Evolutionary conservation across 2,888 invertebrate genomes (phyloP), one percentile per base, ranked within the genome.

Genomic region (Dasysyrphus albostriatus): DNA sequence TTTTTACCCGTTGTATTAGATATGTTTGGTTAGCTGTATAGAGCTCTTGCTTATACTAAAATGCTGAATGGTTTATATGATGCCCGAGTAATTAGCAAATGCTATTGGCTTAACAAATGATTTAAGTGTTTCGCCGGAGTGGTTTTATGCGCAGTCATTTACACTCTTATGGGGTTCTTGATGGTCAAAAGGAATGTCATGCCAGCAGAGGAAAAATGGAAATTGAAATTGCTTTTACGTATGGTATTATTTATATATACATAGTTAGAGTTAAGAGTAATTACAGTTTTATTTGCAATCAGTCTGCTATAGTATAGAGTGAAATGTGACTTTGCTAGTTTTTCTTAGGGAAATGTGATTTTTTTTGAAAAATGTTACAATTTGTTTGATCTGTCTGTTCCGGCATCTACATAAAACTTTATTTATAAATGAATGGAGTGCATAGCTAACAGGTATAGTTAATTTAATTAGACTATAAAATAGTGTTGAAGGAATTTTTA

Each of bases 31-130:
- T 51, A 32, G 9, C 10, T 44, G 9, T n/a, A 7, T n/a, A 24
- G 10, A n/a, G n/a, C n/a, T n/a, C 7, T 29, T 12, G 5, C 7
- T 29, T 29, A 32, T 32, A 47, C 44, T 32, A 29, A 37, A 59
- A 44, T 19, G 51, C 37, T 51, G 67, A 51, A 69, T 34, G 16
- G 12, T 37, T 54, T 69, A 47, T 69, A 69, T 49, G 24, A 67
- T 67, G 69, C 72, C 73, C n/a, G 72, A 56, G 83, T 83, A 87
- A 87, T 87, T 87, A 87, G 83, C 77, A 75, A 79, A 59, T 44
- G 78, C 49, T 78, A 87, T 87, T 82, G 85, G 85, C 82, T 78
- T 75, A 78, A 70, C 87, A 72, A 83, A 83, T 87, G 82, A 83
- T 79, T 87, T 65, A 83, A 59, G 78, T 87, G 82, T 78, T 74